These are phyloP conservation scores for Xenus cinereus DNA, from an alignment of 2,113 vertebrate species.

Conservation along the genomic window DNA sequence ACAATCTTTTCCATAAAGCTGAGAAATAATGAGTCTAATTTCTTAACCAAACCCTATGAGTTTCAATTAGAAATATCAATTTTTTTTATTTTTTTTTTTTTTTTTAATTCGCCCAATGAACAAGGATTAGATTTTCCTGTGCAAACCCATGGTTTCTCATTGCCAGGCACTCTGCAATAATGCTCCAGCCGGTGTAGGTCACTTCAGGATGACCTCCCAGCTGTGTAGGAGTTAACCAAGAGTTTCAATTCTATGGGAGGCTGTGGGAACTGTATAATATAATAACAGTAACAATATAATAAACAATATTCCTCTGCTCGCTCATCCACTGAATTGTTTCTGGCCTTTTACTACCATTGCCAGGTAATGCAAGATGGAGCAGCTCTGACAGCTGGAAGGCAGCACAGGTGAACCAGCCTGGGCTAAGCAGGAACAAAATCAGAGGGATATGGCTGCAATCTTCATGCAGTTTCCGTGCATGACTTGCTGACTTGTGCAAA, in stretches of 20 bases:
- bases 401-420: not conserved
- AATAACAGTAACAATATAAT: too few species aligned
- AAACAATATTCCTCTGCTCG: not conserved
- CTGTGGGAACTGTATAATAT: not conserved
- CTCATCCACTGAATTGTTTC: not conserved
- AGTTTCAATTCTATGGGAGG: not conserved
- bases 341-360: not conserved
- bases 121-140: not conserved
- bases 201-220: not conserved
- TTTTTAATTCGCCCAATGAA: not conserved
- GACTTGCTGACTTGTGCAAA: not conserved
- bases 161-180: not conserved
- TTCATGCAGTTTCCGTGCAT: not conserved
- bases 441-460: not conserved
- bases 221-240: not conserved
- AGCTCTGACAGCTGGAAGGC: not conserved
- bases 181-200: not conserved
- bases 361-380: not conserved
- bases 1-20: not conserved
- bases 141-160: not conserved
- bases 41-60: not conserved
- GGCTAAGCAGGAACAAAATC: not conserved
- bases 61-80: not conserved
- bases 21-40: not conserved
- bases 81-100: not conserved